These are phyloP conservation scores for Eptatretus burgeri DNA, from an alignment of 2,113 vertebrate species.

Conservation along the genomic window DNA sequence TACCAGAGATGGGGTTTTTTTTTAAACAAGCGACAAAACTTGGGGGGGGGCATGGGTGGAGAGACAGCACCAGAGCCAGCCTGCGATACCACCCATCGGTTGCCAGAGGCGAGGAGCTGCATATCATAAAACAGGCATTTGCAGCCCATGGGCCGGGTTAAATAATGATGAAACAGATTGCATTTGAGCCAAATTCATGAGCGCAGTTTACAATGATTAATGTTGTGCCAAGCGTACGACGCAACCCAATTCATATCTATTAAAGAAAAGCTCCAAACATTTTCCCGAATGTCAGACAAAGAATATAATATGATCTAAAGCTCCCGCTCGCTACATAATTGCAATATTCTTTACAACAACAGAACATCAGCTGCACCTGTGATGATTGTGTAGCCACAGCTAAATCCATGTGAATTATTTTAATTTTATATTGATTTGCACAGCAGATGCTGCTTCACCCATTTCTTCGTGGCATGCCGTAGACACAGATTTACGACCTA, in stretches of 20 bases:
- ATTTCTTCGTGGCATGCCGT: not conserved
- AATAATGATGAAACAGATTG: conserved; percentile 1
- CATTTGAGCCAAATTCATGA: not conserved
- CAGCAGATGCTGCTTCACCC: not conserved
- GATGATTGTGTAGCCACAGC: too few species aligned
- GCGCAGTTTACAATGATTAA: conserved; percentile 5
- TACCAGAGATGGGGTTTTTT: too few species aligned
- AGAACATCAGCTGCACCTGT: too few species aligned
- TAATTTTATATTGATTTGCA: conserved; percentile 3
- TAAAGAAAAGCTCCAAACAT: conserved; percentile 5
- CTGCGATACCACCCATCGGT: too few species aligned
- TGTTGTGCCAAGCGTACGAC: not conserved
- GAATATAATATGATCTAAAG: too few species aligned
- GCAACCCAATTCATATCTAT: conserved; percentile 5
- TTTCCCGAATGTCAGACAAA: not conserved
- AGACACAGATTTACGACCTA: conserved; percentile 5
- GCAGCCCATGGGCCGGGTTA: not conserved
- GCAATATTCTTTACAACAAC: too few species aligned
- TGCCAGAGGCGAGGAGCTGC: too few species aligned
- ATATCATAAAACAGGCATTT: too few species aligned
- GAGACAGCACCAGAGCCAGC: too few species aligned
- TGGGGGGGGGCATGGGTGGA: too few species aligned
- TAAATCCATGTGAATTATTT: not conserved
- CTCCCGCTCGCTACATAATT: too few species aligned
- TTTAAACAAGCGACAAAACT: too few species aligned